phyloP scores from a whole-genome alignment of 2,113 vertebrate genomes.

The Megaceryle maxima region DNA sequence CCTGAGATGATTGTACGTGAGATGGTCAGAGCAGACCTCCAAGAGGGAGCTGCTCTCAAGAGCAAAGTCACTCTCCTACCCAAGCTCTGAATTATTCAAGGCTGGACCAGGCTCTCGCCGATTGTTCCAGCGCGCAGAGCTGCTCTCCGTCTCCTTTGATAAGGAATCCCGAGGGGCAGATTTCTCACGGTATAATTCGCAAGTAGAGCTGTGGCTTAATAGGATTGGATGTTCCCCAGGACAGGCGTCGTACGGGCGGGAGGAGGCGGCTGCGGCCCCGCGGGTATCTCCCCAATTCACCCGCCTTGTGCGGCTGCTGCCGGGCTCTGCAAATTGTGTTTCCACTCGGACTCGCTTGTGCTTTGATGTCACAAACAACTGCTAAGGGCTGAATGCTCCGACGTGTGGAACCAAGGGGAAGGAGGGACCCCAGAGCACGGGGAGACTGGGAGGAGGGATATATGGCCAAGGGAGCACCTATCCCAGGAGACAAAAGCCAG shows the following conservation, averaged over 20 bases:
- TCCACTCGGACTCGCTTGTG: neutral
- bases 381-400: neutral
- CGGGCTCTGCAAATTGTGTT: neutral
- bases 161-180: slow-evolving; percentile 47
- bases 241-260: neutral
- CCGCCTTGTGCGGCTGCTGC: neutral
- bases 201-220: slow-evolving; percentile 42
- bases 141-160: slow-evolving; percentile 32
- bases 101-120: neutral
- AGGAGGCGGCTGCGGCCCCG: neutral
- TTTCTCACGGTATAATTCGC: slow-evolving; percentile 21
- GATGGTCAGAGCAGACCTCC: neutral
- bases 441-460: neutral
- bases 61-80: neutral
- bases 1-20: neutral
- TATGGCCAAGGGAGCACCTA: neutral
- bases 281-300: neutral
- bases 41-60: neutral
- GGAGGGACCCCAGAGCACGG: neutral
- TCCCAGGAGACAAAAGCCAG: neutral
- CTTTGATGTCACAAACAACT: slow-evolving; percentile 3
- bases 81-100: slow-evolving; percentile 56
- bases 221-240: slow-evolving; percentile 38
- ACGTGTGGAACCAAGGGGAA: neutral
- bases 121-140: neutral